These are phyloP conservation scores for Aramus guarauna DNA, from an alignment of 2,113 vertebrate species.

Conservation along the genomic window DNA sequence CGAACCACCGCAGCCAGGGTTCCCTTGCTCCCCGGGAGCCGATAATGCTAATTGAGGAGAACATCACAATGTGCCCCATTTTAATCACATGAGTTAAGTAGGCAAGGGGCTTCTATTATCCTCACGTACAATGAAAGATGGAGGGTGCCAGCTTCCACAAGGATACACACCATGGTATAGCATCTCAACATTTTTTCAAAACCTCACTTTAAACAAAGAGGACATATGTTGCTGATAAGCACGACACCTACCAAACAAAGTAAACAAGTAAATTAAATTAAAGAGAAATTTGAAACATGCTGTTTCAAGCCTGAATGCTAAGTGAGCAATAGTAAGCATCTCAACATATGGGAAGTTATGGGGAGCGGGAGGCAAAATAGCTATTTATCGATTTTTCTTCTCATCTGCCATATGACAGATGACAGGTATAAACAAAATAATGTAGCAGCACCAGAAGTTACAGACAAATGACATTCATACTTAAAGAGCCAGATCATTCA, in stretches of 20 bases:
- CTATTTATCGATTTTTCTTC: background rate
- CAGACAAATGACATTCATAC: background rate
- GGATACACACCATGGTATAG: background rate
- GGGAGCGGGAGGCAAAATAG: background rate
- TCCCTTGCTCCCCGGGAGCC: background rate
- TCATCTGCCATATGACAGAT: background rate
- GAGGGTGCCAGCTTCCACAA: background rate
- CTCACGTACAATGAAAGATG: background rate
- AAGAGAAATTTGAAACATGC: background rate
- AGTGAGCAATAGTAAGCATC: background rate
- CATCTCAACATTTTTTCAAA: background rate
- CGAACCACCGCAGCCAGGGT: background rate
- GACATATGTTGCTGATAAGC: background rate
- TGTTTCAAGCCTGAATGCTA: background rate
- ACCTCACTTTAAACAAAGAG: background rate
- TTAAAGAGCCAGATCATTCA: background rate
- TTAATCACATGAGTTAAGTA: slow-evolving; percentile 38
- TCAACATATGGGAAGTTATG: background rate
- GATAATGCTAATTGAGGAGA: slow-evolving; percentile 55
- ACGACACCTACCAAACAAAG: background rate
- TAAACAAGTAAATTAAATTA: background rate
- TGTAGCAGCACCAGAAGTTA: background rate
- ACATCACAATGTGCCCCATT: slow-evolving; percentile 42
- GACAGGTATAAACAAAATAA: background rate
- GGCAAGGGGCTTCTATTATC: background rate